Base-by-base conservation (phyloP, 2,113 vertebrate species). In the Cebus imitator region DNA sequence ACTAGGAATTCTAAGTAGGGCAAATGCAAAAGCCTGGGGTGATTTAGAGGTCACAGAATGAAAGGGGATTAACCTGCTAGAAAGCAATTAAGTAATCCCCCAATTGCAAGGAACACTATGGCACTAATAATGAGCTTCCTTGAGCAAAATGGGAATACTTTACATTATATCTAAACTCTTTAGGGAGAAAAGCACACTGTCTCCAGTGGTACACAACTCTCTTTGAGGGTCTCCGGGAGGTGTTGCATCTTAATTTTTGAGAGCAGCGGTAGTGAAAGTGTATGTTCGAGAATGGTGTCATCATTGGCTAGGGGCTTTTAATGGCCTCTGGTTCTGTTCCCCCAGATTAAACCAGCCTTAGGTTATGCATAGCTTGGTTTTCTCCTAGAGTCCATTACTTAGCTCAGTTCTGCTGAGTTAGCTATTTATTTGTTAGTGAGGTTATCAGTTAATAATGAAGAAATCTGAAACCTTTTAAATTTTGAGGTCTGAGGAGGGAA, bases 41-140 rank as follows among this genome's bases (percentile, higher is more conserved):
- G 94, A 83, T 96, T 95, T 89, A 76, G 86, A 96, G 96, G 97
- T 98, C 95, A 96, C 27, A 70, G 57, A 96, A 84, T 80, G 91
- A 96, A 96, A 97, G 91, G 91, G 83, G 91, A 95, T 97, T 98
- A 95, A 90, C 89, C 75, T 96, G 79, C 96, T 87, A 93, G 80
- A 97, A 98, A 98, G 95, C 91, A 97, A 91, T 97, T 97, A 97
- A 96, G 92, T 85, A 68, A 55, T 97, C 91, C 89, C 93, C 91
- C 78, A 75, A 66, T 91, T 87, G 89, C 75, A n/a, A 58, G 76
- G 83, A 93, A 30, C 85, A 16, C 70, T 48, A 0, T 80, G 86
- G 68, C 2, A 7, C 82, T 93, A 55, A 55, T 96, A 90, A 94
- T 83, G 93, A 97, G 91, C 89, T 93, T 91, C 10, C 64, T 81